phyloP scores from a whole-genome alignment of 2,797 vertebrate genomes.

The Mergus octosetaceus region DNA sequence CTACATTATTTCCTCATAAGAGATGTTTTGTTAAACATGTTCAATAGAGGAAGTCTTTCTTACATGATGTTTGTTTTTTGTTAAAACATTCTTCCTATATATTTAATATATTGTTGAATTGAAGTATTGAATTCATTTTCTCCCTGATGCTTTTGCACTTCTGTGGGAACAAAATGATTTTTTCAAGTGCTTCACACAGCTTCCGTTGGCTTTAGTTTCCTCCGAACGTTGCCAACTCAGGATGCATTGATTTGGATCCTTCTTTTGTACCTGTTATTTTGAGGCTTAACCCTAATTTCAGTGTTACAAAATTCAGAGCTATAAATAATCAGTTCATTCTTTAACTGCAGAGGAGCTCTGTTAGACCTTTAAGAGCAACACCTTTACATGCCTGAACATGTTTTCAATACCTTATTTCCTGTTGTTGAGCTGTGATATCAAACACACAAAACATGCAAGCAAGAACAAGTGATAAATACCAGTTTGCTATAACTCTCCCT shows the following conservation, averaged over 20 bases:
- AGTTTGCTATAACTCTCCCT: slow-evolving; percentile 15
- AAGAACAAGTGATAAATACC: slow-evolving; percentile 54
- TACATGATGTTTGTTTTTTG: not conserved
- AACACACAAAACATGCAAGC: slow-evolving; percentile 6
- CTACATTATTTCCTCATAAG: not conserved
- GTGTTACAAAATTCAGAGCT: slow-evolving; percentile 6
- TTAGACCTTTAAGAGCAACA: slow-evolving; percentile 36
- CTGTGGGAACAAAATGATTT: slow-evolving; percentile 58
- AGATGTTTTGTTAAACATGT: not conserved
- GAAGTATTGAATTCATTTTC: slow-evolving; percentile 19
- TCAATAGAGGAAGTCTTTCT: not conserved
- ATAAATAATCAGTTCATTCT: slow-evolving; percentile 45
- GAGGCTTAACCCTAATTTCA: slow-evolving; percentile 45
- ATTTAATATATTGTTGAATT: slow-evolving; percentile 8
- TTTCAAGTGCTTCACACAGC: slow-evolving; percentile 52
- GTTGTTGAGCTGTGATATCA: slow-evolving; percentile 15
- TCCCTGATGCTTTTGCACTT: slow-evolving; percentile 23
- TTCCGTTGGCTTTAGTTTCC: slow-evolving; percentile 54
- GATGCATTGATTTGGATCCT: slow-evolving; percentile 21
- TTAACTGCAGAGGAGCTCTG: not conserved
- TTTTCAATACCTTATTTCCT: slow-evolving; percentile 52
- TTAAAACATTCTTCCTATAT: not conserved
- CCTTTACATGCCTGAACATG: slow-evolving; percentile 2
- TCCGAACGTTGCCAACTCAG: slow-evolving; percentile 46
- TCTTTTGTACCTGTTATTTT: slow-evolving; percentile 56